phyloP scores from a whole-genome alignment of 2,113 vertebrate genomes.

The Sapajus apella region DNA sequence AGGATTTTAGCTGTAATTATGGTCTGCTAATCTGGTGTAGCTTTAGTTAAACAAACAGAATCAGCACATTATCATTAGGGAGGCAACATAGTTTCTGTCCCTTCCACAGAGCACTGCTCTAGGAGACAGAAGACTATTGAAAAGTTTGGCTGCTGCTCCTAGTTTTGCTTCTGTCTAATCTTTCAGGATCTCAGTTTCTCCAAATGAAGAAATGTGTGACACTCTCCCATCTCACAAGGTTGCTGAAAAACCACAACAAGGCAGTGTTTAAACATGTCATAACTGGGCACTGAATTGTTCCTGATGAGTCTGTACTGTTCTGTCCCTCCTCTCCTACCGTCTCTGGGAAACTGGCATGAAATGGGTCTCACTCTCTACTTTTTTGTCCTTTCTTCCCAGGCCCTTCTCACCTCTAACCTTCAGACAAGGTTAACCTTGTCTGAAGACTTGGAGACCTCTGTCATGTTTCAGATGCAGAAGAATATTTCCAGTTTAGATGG shows the following conservation, averaged over 20 bases:
- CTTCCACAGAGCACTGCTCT: neutral
- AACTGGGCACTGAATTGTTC: neutral
- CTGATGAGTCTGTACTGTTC: neutral
- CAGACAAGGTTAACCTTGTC: neutral
- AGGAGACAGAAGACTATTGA: neutral
- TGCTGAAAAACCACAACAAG: neutral
- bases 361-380: neutral
- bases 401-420: neutral
- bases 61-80: conserved; percentile 35
- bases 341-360: neutral
- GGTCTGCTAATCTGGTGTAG: conserved; percentile 32
- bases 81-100: neutral
- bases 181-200: conserved; percentile 63
- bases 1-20: conserved; percentile 66
- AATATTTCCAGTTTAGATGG: neutral
- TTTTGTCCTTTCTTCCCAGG: neutral
- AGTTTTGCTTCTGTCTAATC: conserved; percentile 51
- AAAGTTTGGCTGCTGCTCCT: neutral
- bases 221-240: neutral
- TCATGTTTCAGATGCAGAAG: neutral
- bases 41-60: conserved; percentile 41
- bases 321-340: neutral
- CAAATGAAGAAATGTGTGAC: conserved; percentile 22
- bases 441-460: neutral
- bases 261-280: neutral